These are phyloP conservation scores for Tapirus terrestris DNA, from an alignment of 2,113 vertebrate genomes.

Conservation along the genomic window DNA sequence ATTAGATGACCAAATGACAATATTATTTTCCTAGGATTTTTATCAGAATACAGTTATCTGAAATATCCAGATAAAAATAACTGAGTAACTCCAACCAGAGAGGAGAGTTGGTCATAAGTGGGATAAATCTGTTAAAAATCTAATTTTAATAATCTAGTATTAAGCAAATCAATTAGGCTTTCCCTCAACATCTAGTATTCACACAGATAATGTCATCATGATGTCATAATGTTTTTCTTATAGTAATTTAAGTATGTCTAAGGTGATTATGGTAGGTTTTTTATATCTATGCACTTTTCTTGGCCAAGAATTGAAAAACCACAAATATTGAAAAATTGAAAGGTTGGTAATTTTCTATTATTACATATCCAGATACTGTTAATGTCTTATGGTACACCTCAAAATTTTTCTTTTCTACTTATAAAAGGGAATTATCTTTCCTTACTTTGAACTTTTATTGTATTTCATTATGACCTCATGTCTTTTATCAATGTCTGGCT, in stretches of 20 bases:
- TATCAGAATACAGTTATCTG: background rate
- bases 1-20: background rate
- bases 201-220: background rate
- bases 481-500: constrained; percentile 29
- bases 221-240: background rate
- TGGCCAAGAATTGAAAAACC: background rate
- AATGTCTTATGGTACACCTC: background rate
- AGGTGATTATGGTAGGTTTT: background rate
- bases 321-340: background rate
- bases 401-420: background rate
- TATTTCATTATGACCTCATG: background rate
- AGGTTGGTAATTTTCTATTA: background rate
- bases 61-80: constrained; percentile 28
- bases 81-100: background rate
- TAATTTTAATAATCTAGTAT: background rate
- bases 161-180: background rate
- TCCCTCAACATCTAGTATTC: background rate
- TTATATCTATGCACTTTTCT: background rate
- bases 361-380: background rate
- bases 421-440: background rate
- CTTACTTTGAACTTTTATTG: background rate
- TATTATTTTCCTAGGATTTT: background rate
- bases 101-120: background rate
- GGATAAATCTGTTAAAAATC: background rate
- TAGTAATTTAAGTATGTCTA: background rate